Percentiles rank a stretch among this genome's conserved stretches.
Conservation (phyloP, 2,797 vertebrate species). For the Spea hammondii region DNA sequence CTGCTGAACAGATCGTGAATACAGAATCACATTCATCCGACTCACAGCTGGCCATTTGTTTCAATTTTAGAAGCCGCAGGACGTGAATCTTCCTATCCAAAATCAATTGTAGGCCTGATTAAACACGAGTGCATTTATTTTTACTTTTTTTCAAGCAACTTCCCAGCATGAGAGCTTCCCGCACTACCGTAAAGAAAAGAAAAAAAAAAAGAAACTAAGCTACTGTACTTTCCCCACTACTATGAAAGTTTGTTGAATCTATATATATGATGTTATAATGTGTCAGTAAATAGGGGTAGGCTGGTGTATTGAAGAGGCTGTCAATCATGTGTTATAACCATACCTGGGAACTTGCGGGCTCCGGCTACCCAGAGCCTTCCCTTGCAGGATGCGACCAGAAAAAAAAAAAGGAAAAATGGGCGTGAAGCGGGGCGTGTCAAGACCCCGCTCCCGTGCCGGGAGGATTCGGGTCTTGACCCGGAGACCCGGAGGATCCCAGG, state of each 20-base stretch:
- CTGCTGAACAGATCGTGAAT: not conserved
- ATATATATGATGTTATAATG: not conserved
- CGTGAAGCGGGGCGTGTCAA: too few species aligned
- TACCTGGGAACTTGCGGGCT: too few species aligned
- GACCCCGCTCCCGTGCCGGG: too few species aligned
- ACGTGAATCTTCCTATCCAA: constrained; percentile 16
- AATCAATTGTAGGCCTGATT: constrained; percentile 35
- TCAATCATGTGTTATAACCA: too few species aligned
- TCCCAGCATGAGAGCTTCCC: constrained; percentile 14
- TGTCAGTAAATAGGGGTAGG: too few species aligned
- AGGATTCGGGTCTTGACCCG: too few species aligned
- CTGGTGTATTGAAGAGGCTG: too few species aligned
- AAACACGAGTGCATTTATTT: constrained; percentile 18
- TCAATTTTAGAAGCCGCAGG: constrained; percentile 43
- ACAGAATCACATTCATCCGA: constrained; percentile 32
- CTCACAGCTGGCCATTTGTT: constrained; percentile 37
- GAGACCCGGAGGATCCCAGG: too few species aligned
- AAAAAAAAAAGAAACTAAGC: not conserved
- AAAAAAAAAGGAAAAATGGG: too few species aligned
- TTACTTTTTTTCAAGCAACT: constrained; percentile 31
- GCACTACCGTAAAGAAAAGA: not conserved
- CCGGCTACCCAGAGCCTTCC: too few species aligned
- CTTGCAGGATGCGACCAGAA: too few species aligned
- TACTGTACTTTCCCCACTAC: not conserved
- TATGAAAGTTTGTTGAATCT: constrained; percentile 26